These are phyloP conservation scores for Lasioglossum villosulum DNA, from an alignment of 2,888 invertebrate genomes.

Conservation along the genomic window DNA sequence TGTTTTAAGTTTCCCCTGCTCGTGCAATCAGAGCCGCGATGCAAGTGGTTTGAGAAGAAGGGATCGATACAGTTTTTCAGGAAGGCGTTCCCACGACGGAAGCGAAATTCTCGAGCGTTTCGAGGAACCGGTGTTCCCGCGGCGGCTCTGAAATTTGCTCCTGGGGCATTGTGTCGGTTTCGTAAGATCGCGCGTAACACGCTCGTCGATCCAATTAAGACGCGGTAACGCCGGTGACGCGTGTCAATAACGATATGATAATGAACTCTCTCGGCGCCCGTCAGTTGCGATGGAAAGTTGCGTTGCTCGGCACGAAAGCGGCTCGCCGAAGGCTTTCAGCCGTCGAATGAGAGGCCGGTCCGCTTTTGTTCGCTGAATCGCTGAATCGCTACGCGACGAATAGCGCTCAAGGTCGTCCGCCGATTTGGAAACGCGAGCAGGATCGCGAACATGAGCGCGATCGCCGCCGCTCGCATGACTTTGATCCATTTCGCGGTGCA, in stretches of 20 bases:
- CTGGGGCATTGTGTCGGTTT: slow-evolving; percentile 10
- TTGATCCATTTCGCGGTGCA: slow-evolving; percentile 64
- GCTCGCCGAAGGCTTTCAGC: background rate
- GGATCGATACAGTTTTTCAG: background rate
- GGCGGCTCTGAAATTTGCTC: slow-evolving; percentile 8
- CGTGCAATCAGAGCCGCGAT: too few relatives aligned
- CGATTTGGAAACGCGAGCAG: slow-evolving; percentile 58
- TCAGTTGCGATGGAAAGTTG: slow-evolving; percentile 35
- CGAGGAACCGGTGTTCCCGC: background rate
- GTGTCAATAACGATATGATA: slow-evolving; percentile 40
- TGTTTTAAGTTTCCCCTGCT: background rate
- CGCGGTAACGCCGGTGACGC: slow-evolving; percentile 25
- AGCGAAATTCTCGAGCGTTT: background rate
- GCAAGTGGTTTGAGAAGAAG: background rate
- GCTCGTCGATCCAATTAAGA: slow-evolving; percentile 29
- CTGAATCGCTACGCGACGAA: background rate
- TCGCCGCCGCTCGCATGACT: slow-evolving; percentile 50
- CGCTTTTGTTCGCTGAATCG: background rate
- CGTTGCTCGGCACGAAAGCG: slow-evolving; percentile 29
- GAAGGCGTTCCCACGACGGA: background rate
- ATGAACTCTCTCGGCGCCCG: slow-evolving; percentile 37
- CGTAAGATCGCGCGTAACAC: slow-evolving; percentile 30
- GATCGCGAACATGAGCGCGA: slow-evolving; percentile 6
- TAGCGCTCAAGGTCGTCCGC: slow-evolving; percentile 51
- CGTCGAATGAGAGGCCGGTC: background rate